A percentile compares a stretch with the other conserved stretches of the same genome.
Evolutionary conservation across 2,113 vertebrate species (phyloP).

Genomic region (Lagopus muta): DNA sequence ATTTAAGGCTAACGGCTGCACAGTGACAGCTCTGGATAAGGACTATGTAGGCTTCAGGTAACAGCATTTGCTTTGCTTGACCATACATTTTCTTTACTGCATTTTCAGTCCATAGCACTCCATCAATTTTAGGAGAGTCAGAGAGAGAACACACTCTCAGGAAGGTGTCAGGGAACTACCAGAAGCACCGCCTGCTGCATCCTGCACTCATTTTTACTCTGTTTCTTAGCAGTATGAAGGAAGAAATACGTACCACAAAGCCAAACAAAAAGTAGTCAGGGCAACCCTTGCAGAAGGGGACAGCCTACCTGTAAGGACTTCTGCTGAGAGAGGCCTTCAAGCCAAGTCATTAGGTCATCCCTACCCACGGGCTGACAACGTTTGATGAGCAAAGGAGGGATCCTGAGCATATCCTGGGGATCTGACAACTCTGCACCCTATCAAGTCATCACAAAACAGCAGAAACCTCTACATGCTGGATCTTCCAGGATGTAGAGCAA

Average conservation of each 20-base stretch:
- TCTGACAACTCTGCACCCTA: background rate
- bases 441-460: background rate
- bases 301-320: background rate
- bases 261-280: background rate
- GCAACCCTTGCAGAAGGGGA: background rate
- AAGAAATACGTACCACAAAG: background rate
- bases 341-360: background rate
- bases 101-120: background rate
- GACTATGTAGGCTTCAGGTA: background rate
- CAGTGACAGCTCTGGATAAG: background rate
- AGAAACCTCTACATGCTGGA: background rate
- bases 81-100: background rate
- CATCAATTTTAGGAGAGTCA: background rate
- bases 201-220: background rate
- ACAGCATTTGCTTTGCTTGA: background rate
- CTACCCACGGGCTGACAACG: background rate
- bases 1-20: background rate
- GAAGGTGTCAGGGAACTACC: background rate
- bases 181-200: constrained; percentile 11
- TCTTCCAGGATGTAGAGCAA: background rate
- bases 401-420: background rate
- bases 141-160: background rate
- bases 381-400: background rate
- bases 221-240: background rate
- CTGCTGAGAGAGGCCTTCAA: background rate